Conservation (phyloP, 2,113 vertebrate species). For the Eubucco bourcierii region DNA sequence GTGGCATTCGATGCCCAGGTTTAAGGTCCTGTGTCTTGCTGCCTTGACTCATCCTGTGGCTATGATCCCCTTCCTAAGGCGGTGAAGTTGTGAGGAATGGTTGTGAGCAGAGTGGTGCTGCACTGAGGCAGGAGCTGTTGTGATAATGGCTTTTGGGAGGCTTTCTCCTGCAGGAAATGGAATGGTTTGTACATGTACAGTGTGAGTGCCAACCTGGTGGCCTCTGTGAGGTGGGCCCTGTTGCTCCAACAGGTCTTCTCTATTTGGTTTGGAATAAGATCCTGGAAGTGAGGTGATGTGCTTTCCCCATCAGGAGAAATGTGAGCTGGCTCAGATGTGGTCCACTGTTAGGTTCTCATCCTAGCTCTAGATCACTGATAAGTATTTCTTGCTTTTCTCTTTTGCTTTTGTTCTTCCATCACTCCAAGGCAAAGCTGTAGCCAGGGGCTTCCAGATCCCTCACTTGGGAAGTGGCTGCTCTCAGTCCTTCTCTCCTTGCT, state of each 20-base stretch:
- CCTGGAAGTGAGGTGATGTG: not conserved
- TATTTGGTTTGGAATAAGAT: not conserved
- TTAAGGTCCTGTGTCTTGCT: not conserved
- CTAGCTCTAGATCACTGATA: not conserved
- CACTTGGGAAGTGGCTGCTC: not conserved
- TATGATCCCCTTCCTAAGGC: not conserved
- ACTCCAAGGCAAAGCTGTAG: not conserved
- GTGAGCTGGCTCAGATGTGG: not conserved
- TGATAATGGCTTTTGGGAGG: accelerated
- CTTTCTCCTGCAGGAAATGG: accelerated
- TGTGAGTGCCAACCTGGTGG: not conserved
- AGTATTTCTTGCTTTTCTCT: not conserved
- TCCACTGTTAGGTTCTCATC: not conserved
- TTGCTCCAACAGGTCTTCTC: not conserved
- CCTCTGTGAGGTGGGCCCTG: not conserved
- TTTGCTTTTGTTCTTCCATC: not conserved
- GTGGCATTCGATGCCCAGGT: no score
- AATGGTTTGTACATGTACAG: accelerated
- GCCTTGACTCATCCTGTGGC: not conserved
- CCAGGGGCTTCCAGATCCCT: not conserved
- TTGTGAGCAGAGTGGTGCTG: not conserved
- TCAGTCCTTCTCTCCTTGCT: not conserved
- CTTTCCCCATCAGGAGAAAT: not conserved
- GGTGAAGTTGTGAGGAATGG: not conserved
- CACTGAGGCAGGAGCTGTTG: not conserved